A percentile compares a stretch with the other conserved stretches of the same genome.
Conservation (phyloP, 2,888 invertebrate genomes). For the Mythimna lalbum region DNA sequence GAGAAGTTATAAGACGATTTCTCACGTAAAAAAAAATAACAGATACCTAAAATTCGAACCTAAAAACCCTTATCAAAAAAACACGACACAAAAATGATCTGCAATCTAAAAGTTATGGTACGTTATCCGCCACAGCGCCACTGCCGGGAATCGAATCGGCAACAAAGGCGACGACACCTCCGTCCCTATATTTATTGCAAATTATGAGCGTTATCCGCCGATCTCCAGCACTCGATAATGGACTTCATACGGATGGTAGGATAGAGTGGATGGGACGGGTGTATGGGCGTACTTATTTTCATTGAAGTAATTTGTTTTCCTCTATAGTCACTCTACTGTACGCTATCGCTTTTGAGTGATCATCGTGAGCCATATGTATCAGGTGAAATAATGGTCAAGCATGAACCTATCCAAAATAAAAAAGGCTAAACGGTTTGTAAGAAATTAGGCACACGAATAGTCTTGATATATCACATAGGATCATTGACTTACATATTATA, state of each 20-base stretch:
- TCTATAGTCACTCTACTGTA: too few relatives aligned
- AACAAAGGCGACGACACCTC: slow-evolving; percentile 81
- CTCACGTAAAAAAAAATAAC: too few relatives aligned
- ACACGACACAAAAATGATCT: slow-evolving; percentile 52
- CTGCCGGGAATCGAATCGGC: slow-evolving; percentile 70
- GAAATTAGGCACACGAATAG: too few relatives aligned
- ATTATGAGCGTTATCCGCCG: slow-evolving; percentile 86
- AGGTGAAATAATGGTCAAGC: too few relatives aligned
- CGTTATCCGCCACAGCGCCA: slow-evolving; percentile 63
- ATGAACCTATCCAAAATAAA: too few relatives aligned
- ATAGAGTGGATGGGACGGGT: slow-evolving; percentile 63
- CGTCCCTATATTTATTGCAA: slow-evolving; percentile 89
- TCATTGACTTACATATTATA: too few relatives aligned
- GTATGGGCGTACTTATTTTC: background rate
- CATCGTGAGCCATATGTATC: too few relatives aligned
- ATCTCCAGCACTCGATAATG: slow-evolving; percentile 87
- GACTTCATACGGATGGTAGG: slow-evolving; percentile 78
- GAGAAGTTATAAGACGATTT: too few relatives aligned
- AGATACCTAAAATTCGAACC: background rate
- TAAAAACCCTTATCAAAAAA: slow-evolving; percentile 46
- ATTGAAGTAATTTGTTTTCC: too few relatives aligned
- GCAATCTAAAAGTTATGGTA: slow-evolving; percentile 62
- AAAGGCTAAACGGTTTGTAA: too few relatives aligned
- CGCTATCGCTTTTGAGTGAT: too few relatives aligned
- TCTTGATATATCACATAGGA: too few relatives aligned